Evolutionary conservation across 2,113 vertebrate species (phyloP), one percentile per base, ranked within the genome.

Genomic region (Australoheros scitulus): DNA sequence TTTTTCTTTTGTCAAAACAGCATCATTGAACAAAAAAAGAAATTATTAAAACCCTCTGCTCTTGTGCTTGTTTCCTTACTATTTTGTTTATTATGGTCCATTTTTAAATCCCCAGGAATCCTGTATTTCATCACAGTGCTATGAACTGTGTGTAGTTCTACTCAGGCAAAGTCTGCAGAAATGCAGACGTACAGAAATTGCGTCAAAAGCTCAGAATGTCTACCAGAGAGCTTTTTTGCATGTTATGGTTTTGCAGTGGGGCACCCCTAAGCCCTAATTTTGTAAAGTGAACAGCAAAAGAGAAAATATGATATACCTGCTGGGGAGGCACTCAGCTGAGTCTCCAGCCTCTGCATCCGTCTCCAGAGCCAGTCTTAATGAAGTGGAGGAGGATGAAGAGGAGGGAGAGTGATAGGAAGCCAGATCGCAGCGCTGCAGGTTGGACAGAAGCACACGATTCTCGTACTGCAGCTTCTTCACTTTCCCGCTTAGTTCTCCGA

Each of bases 401-500:
- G 89, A 95, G 8, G 89, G 92, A 82, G 95, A 94, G 75, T 97
- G 96, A 93, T 97, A 97, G 76, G 97, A 98, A 68, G 97, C 98
- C 57, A 99, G 96, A 84, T 99, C 98, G 0, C 97, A 99, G 82
- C 98, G 97, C 92, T 99, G 98, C 17, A 99, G 96, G 94, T 99
- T 99, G 94, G 98, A 99, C 43, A 99, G 96, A 9, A 99, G 96
- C 78, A 99, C 97, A 0, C 98, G 95, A 92, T 99, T 99, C 95
- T 99, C 98, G 0, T 99, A 99, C 94, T 99, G 98, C n/a, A 99
- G 96, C 94, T 99, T 99, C 95, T 99, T 98, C 82, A 99, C 96
- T 90, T 99, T 99, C 72, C 97, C 97, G 0, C 95, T 97, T 85
- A 99, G 96, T 88, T 99, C 98, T 0, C 96, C 96, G 58, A 99